Conservation (phyloP, 1,140 invertebrate species). For the Delia radicum region DNA sequence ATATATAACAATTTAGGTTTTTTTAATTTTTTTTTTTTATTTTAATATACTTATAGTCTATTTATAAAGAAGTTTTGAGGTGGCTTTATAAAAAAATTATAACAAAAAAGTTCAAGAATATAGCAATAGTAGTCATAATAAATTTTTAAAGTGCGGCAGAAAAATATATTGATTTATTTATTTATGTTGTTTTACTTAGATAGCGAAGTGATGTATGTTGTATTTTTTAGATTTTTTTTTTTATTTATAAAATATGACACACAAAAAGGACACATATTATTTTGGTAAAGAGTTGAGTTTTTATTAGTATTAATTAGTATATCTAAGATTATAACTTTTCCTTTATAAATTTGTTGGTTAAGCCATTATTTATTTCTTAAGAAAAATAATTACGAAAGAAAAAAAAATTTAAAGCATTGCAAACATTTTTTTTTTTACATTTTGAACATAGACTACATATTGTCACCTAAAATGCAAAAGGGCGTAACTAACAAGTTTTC, state of each 20-base stretch:
- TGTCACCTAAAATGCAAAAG: too few species aligned
- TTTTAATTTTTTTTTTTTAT: not conserved
- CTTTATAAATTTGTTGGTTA: too few species aligned
- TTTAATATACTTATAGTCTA: not conserved
- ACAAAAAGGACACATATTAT: not conserved
- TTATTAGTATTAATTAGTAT: too few species aligned
- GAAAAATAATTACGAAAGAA: too few species aligned
- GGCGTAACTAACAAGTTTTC: too few species aligned
- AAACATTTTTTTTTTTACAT: too few species aligned
- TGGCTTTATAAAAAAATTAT: not conserved
- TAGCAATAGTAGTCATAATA: not conserved
- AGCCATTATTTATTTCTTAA: too few species aligned
- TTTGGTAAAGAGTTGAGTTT: not conserved
- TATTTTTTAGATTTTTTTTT: not conserved
- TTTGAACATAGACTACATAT: too few species aligned
- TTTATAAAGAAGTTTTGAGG: not conserved
- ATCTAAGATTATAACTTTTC: too few species aligned
- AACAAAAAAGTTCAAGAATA: not conserved
- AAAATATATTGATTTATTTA: slow-evolving; percentile 6
- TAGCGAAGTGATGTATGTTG: too few species aligned
- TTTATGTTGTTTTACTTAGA: not conserved
- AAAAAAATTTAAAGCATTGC: too few species aligned
- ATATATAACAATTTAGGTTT: not conserved
- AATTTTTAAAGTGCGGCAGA: slow-evolving; percentile 3
- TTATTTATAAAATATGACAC: not conserved